phyloP scores from a whole-genome alignment of 2,797 vertebrate genomes.

The Nothura maculosa region DNA sequence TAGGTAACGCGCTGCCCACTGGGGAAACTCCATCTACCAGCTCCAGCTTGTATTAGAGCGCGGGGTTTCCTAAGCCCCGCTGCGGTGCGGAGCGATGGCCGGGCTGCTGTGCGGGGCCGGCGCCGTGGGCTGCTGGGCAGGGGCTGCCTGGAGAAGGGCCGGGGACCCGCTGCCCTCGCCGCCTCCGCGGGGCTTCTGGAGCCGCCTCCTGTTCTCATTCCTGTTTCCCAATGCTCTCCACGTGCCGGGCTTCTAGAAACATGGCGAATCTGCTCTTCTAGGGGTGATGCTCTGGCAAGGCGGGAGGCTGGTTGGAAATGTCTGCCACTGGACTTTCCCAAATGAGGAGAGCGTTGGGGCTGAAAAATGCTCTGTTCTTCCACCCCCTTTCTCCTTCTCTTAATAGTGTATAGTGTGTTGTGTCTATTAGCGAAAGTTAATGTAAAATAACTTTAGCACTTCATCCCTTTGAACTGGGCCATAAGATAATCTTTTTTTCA shows the following conservation, averaged over 20 bases:
- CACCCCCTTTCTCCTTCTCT: background rate
- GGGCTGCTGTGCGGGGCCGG: no score
- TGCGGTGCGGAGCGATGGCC: background rate
- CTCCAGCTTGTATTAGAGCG: background rate
- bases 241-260: background rate
- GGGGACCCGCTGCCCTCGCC: background rate
- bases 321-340: background rate
- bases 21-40: background rate
- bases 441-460: background rate
- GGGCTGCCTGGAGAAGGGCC: background rate
- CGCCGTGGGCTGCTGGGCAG: no score
- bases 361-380: background rate
- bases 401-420: background rate
- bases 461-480: background rate
- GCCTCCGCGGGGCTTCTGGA: background rate
- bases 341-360: background rate
- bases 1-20: background rate
- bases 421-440: background rate
- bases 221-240: background rate
- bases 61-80: background rate
- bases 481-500: background rate
- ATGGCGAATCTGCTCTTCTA: background rate
- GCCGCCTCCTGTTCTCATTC: background rate
- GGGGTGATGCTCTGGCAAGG: background rate
- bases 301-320: background rate